Evolutionary conservation across 1,140 invertebrate species (phyloP).

Genomic region (Drosophila sulfurigaster): DNA sequence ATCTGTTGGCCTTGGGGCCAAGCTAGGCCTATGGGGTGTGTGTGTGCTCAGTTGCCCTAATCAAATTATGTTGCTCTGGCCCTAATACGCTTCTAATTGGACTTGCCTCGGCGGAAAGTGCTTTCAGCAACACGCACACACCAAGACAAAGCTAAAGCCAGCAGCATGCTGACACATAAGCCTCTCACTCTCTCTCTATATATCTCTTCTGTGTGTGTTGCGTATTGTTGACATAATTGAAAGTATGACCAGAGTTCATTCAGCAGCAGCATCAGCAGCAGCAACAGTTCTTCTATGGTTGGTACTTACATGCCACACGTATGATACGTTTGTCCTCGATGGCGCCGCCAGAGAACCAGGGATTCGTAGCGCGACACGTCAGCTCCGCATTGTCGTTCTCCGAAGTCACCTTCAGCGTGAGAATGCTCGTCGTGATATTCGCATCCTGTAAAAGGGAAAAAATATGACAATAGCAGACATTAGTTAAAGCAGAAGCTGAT

Average conservation of each 20-base stretch:
- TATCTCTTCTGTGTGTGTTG: neutral
- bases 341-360: slow-evolving; percentile 92
- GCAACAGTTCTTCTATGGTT: slow-evolving; percentile 38
- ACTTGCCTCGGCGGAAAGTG: slow-evolving; percentile 56
- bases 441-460: slow-evolving; percentile 85
- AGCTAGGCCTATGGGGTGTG: slow-evolving; percentile 3
- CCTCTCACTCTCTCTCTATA: slow-evolving; percentile 17
- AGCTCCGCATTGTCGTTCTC: slow-evolving; percentile 93
- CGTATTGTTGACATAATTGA: slow-evolving; percentile 48
- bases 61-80: slow-evolving; percentile 71
- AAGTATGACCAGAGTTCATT: slow-evolving; percentile 39
- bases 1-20: slow-evolving; percentile 31
- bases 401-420: slow-evolving; percentile 90
- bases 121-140: slow-evolving; percentile 13
- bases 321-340: slow-evolving; percentile 91
- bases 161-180: slow-evolving; percentile 44
- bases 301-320: slow-evolving; percentile 93
- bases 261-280: slow-evolving; percentile 20
- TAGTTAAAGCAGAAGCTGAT: no score
- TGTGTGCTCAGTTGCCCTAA: slow-evolving; percentile 49
- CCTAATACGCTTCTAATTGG: slow-evolving; percentile 78
- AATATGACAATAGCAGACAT: neutral
- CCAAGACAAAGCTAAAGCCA: slow-evolving; percentile 8
- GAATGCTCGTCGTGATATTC: slow-evolving; percentile 90
- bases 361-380: slow-evolving; percentile 95